Evolutionary conservation across 2,113 vertebrate genomes (phyloP).

Genomic region (Tetrao urogallus): DNA sequence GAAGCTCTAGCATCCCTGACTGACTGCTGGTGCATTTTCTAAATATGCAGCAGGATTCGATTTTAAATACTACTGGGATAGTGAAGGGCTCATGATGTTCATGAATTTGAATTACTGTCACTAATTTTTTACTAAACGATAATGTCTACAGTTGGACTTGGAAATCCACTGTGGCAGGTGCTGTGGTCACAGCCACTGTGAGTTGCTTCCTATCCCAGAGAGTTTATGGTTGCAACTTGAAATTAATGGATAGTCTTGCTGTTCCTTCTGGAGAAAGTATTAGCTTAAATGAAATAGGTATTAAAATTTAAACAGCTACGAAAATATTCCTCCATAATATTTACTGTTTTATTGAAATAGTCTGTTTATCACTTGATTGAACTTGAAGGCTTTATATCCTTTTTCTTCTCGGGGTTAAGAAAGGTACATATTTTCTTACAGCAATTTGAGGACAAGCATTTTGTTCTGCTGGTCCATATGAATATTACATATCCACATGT

Average conservation of each 20-base stretch:
- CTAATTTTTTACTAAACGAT: not conserved
- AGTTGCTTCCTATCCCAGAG: not conserved
- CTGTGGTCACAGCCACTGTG: not conserved
- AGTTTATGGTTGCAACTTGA: not conserved
- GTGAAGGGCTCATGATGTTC: not conserved
- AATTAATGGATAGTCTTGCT: conserved; percentile 28
- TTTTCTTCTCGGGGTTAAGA: not conserved
- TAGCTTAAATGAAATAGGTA: conserved; percentile 12
- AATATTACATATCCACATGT: not conserved
- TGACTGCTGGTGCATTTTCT: not conserved
- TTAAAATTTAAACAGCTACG: conserved; percentile 32
- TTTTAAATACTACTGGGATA: not conserved
- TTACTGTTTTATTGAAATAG: conserved; percentile 30
- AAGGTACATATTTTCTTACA: not conserved
- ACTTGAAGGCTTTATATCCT: not conserved
- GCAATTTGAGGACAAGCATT: not conserved
- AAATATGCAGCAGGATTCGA: not conserved
- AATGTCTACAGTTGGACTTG: not conserved
- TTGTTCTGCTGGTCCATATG: not conserved
- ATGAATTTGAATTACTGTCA: not conserved
- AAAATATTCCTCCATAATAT: conserved; percentile 10
- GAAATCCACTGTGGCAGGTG: not conserved
- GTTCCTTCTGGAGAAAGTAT: not conserved
- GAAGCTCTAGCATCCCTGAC: not conserved
- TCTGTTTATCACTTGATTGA: not conserved